These are phyloP conservation scores for Xiphophorus birchmanni DNA, from an alignment of 2,797 vertebrate genomes.

Conservation along the genomic window DNA sequence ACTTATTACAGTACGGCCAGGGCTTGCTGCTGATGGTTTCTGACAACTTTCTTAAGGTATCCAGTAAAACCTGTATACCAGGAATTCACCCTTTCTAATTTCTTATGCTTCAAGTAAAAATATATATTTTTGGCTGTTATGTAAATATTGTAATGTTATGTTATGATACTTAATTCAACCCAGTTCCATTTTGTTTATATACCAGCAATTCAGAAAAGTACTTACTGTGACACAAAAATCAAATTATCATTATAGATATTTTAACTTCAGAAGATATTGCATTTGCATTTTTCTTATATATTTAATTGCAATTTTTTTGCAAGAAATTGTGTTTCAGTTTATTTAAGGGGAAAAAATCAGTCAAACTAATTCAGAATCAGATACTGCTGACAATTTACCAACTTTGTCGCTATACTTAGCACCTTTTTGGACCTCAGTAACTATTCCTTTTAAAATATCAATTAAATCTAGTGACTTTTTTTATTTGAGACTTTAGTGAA, in stretches of 20 bases:
- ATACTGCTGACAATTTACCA: no score
- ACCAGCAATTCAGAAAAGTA: neutral
- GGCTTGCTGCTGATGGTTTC: slow-evolving; percentile 38
- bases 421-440: no score
- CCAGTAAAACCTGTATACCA: slow-evolving; percentile 50
- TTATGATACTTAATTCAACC: neutral
- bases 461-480: no score
- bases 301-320: neutral
- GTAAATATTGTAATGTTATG: slow-evolving; percentile 15
- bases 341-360: neutral
- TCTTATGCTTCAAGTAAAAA: slow-evolving; percentile 2
- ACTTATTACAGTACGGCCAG: slow-evolving; percentile 25
- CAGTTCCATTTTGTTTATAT: neutral
- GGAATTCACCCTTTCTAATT: neutral
- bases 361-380: no score
- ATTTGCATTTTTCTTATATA: no score
- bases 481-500: no score
- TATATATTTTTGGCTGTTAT: slow-evolving; percentile 2
- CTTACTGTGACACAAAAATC: neutral
- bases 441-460: no score
- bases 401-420: no score
- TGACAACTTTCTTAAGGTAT: slow-evolving; percentile 37
- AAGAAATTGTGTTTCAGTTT: neutral
- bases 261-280: neutral
- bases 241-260: neutral